These are phyloP conservation scores for Odontamblyopus lacepedii DNA, from an alignment of 2,797 vertebrate species.

Conservation along the genomic window DNA sequence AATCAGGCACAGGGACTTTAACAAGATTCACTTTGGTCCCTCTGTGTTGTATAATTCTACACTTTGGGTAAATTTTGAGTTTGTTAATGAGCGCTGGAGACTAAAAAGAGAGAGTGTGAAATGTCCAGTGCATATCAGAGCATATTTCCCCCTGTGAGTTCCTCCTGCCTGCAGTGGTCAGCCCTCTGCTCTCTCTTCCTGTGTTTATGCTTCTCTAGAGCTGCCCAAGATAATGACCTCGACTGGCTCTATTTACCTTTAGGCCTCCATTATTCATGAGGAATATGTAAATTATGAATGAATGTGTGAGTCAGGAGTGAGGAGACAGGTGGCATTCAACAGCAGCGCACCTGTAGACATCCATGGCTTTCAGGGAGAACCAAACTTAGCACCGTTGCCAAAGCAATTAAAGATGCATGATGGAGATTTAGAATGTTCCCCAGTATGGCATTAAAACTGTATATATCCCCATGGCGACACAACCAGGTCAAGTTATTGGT, in stretches of 20 bases:
- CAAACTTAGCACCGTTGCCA: background rate
- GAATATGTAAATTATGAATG: constrained; percentile 28
- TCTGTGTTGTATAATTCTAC: background rate
- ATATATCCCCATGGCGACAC: too few relatives aligned
- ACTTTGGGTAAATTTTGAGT: constrained; percentile 19
- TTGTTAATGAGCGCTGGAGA: constrained; percentile 28
- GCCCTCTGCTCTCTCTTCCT: constrained; percentile 4
- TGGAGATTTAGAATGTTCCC: too few relatives aligned
- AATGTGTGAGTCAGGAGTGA: constrained; percentile 1
- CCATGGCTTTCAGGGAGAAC: background rate
- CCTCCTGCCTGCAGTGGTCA: constrained; percentile 17
- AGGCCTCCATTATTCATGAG: constrained; percentile 32
- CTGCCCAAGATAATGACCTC: constrained; percentile 7
- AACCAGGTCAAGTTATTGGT: too few relatives aligned
- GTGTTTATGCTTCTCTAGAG: background rate
- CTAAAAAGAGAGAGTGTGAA: constrained; percentile 27
- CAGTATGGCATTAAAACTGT: too few relatives aligned
- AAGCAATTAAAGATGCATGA: background rate
- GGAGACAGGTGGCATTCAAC: constrained; percentile 9
- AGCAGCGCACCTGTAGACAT: background rate
- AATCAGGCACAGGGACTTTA: background rate
- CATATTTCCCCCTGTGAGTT: constrained; percentile 11
- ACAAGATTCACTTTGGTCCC: background rate
- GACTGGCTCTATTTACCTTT: constrained; percentile 18
- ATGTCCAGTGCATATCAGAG: constrained; percentile 20